These are phyloP conservation scores for Nematostella vectensis DNA, from an alignment of 92 coral and sea anemone genomes.

Conservation along the genomic window DNA sequence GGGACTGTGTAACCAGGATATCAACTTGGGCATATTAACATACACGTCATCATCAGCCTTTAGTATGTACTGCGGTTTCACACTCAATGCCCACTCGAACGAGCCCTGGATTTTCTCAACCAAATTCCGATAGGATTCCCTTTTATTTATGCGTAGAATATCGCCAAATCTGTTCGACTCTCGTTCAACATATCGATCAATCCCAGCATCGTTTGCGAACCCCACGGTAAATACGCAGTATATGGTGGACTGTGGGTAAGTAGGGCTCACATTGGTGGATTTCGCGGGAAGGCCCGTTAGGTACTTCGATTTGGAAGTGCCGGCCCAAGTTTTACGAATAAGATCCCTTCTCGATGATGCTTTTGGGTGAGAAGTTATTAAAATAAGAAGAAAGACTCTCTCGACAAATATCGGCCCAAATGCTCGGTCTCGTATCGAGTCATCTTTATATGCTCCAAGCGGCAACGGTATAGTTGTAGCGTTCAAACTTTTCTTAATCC, in stretches of 20 bases:
- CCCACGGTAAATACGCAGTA: slow-evolving; percentile 24
- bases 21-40: slow-evolving; percentile 23
- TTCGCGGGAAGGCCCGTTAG: slow-evolving; percentile 12
- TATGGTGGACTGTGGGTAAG: slow-evolving; percentile 5
- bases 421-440: not conserved
- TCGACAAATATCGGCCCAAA: slow-evolving; percentile 21
- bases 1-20: slow-evolving; percentile 25
- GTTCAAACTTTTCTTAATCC: not conserved
- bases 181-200: slow-evolving; percentile 12
- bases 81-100: slow-evolving; percentile 24
- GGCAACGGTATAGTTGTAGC: not conserved
- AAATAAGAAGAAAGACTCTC: slow-evolving; percentile 7
- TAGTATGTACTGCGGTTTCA: slow-evolving; percentile 23
- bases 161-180: slow-evolving; percentile 17
- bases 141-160: slow-evolving; percentile 14
- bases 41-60: slow-evolving; percentile 49
- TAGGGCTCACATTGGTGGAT: slow-evolving; percentile 6
- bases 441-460: not conserved
- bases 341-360: slow-evolving; percentile 7
- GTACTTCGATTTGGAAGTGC: slow-evolving; percentile 9
- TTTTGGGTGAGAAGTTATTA: slow-evolving; percentile 25
- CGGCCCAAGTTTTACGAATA: slow-evolving; percentile 35
- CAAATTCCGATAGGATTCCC: slow-evolving; percentile 13
- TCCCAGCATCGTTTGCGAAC: slow-evolving; percentile 15
- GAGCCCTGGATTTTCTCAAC: slow-evolving; percentile 21